These are phyloP conservation scores for Ophiodon elongatus DNA, from an alignment of 2,113 vertebrate genomes.

Conservation along the genomic window DNA sequence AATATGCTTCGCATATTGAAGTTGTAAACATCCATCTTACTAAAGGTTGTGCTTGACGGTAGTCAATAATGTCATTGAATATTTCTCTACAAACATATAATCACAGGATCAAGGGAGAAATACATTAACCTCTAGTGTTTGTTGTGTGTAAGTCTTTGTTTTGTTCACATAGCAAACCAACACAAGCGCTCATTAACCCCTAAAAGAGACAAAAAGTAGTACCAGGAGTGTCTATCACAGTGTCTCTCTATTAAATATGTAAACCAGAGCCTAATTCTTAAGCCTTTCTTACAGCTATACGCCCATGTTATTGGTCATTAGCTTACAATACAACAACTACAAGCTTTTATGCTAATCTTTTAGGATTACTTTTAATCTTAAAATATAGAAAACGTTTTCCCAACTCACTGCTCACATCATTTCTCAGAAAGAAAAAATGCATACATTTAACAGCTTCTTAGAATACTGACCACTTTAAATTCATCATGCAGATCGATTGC, in stretches of 20 bases:
- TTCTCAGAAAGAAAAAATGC: conserved; percentile 28
- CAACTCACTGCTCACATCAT: conserved; percentile 7
- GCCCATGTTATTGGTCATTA: conserved; percentile 1
- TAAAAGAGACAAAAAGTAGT: conserved; percentile 10
- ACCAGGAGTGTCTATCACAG: neutral
- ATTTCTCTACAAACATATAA: conserved; percentile 47
- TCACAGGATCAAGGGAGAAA: conserved; percentile 29
- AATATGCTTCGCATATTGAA: conserved; percentile 56
- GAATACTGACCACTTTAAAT: conserved; percentile 59
- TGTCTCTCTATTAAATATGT: conserved; percentile 31
- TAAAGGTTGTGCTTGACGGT: conserved; percentile 25
- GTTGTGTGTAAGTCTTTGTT: neutral
- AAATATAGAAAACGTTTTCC: neutral
- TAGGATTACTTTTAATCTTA: neutral
- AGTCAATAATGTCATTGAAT: conserved; percentile 36
- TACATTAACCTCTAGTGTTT: conserved; percentile 21
- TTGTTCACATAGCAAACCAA: conserved; percentile 5
- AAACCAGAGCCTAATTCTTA: conserved; percentile 36
- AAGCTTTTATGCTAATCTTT: conserved; percentile 2
- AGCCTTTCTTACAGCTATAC: conserved; percentile 26
- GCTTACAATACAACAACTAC: conserved; percentile 12
- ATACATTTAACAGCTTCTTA: conserved; percentile 38
- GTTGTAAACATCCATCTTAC: conserved; percentile 60
- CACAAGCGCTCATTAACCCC: conserved; percentile 25
- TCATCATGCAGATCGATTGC: conserved; percentile 46